Evolutionary conservation across 2,113 vertebrate genomes (phyloP).

Genomic region (Syngnathus floridae): DNA sequence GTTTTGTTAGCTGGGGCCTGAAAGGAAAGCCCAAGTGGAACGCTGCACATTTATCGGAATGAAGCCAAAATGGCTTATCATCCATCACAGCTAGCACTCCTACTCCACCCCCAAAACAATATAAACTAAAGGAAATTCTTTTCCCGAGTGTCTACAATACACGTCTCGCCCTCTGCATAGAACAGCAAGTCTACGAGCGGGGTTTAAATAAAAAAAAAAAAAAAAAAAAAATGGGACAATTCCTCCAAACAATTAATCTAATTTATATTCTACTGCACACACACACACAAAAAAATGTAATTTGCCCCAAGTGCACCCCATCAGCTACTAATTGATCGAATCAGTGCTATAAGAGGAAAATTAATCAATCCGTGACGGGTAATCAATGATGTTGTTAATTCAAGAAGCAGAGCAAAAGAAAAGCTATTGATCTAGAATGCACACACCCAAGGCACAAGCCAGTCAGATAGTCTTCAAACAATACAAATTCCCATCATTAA

Average conservation of each 20-base stretch:
- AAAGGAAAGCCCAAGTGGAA: slow-evolving; percentile 67
- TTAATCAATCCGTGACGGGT: slow-evolving; percentile 65
- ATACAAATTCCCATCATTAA: slow-evolving; percentile 13
- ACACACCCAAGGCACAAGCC: slow-evolving; percentile 38
- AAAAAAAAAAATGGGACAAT: neutral
- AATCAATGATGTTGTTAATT: slow-evolving; percentile 71
- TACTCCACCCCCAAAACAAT: slow-evolving; percentile 36
- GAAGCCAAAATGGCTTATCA: slow-evolving; percentile 60
- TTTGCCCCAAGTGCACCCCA: slow-evolving; percentile 37
- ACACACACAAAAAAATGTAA: slow-evolving; percentile 43
- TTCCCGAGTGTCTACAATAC: neutral
- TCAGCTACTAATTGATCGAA: slow-evolving; percentile 58
- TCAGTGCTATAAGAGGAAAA: slow-evolving; percentile 50
- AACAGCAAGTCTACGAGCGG: neutral
- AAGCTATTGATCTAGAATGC: slow-evolving; percentile 63
- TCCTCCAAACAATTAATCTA: slow-evolving; percentile 12
- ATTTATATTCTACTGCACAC: slow-evolving; percentile 15
- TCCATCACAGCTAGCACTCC: slow-evolving; percentile 62
- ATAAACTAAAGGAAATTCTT: neutral
- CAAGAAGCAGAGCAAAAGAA: slow-evolving; percentile 42
- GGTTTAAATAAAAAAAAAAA: no score
- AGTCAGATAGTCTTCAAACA: slow-evolving; percentile 28
- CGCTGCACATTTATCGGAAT: slow-evolving; percentile 68
- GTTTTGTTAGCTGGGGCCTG: slow-evolving; percentile 37
- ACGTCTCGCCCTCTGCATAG: neutral